Evolutionary conservation across 2,888 invertebrate species (phyloP).

Genomic region (Magallana nippona): DNA sequence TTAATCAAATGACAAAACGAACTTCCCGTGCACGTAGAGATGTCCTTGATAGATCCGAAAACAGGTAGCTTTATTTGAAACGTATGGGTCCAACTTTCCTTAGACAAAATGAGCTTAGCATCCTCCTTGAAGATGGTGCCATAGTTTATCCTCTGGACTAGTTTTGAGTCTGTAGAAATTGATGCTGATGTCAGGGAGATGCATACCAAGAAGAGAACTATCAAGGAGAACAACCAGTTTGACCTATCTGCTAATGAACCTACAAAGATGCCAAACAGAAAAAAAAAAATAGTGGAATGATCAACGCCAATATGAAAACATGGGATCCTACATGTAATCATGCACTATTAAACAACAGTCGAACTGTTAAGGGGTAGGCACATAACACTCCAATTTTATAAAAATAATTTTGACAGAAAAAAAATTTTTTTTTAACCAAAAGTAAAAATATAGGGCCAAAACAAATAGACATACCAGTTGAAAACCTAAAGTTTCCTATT

Average conservation of each 20-base stretch:
- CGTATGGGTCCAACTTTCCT: slow-evolving; percentile 37
- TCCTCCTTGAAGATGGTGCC: slow-evolving; percentile 21
- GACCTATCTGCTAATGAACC: background rate
- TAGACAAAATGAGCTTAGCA: background rate
- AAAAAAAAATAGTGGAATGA: background rate
- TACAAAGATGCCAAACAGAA: background rate
- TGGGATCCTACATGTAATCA: slow-evolving; percentile 2
- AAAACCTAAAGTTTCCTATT: background rate
- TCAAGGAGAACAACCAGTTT: background rate
- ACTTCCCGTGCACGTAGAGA: slow-evolving; percentile 22
- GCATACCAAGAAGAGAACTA: background rate
- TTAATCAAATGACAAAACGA: slow-evolving; percentile 29
- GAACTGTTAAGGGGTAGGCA: background rate
- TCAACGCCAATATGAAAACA: background rate
- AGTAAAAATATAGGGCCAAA: background rate
- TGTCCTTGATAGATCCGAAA: background rate
- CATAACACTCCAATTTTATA: background rate
- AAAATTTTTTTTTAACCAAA: background rate
- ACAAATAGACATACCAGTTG: background rate
- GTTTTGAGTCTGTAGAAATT: background rate
- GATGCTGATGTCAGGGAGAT: background rate
- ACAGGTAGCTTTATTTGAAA: slow-evolving; percentile 37
- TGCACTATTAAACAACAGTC: background rate
- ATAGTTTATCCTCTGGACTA: slow-evolving; percentile 30
- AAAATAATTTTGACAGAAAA: background rate